These are phyloP conservation scores for Mesorhabditis sp. DNA, from an alignment of 2,888 invertebrate species.

Conservation along the genomic window DNA sequence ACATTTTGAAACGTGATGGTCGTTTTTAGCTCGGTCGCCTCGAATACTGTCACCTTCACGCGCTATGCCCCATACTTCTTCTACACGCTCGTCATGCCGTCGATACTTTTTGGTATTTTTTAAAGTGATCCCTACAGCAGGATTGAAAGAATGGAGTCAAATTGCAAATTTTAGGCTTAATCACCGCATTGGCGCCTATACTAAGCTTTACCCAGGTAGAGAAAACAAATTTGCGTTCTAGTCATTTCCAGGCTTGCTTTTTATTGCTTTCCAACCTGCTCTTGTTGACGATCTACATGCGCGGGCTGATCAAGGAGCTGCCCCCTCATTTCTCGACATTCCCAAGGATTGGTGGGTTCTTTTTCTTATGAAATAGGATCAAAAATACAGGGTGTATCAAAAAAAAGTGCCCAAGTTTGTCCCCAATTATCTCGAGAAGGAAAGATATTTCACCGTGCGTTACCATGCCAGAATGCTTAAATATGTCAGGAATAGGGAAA, in stretches of 20 bases:
- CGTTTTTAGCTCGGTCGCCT: neutral
- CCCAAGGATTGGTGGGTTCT: constrained; percentile 1
- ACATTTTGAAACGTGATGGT: too few species aligned
- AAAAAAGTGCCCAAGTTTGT: too few species aligned
- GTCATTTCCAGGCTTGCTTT: neutral
- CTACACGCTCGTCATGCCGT: constrained; percentile 1
- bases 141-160: neutral
- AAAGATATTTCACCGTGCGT: too few species aligned
- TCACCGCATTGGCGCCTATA: neutral
- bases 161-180: neutral
- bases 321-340: neutral
- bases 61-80: neutral
- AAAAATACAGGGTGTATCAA: too few species aligned
- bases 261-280: neutral
- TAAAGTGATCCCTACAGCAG: neutral
- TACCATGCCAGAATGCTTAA: too few species aligned
- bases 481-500: too few species aligned
- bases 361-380: neutral
- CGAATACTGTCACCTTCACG: neutral
- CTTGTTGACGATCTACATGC: neutral
- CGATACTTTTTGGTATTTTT: neutral
- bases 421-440: too few species aligned
- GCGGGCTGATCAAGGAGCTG: neutral
- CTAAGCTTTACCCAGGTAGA: neutral
- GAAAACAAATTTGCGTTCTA: neutral